A percentile compares a stretch with the other conserved stretches of the same genome.
Evolutionary conservation across 30 jellyfish, hydroid and myxozoan species (phyloP).

Genomic region (Chironex yamaguchii): DNA sequence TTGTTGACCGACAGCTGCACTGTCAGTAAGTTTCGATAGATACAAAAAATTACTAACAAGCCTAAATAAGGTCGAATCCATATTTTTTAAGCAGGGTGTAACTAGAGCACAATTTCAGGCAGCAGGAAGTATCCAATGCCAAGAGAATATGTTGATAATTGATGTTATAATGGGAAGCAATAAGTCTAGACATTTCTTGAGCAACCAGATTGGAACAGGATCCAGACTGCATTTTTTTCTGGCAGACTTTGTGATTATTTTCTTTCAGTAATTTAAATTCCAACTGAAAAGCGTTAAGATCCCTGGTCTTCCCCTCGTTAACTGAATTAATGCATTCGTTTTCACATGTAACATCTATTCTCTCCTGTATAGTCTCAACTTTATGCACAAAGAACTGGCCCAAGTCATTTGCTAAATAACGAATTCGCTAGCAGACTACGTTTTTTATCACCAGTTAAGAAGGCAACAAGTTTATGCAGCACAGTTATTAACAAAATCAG

Average conservation of each 20-base stretch:
- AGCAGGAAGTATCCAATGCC: not conserved
- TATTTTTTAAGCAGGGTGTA: conserved; percentile 31
- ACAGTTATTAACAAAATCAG: conserved; percentile 38
- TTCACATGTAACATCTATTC: conserved; percentile 42
- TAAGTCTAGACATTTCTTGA: conserved; percentile 32
- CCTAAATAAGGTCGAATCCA: conserved; percentile 15
- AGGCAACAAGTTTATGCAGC: conserved; percentile 28
- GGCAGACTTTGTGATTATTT: conserved; percentile 26
- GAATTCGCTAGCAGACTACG: conserved; percentile 37
- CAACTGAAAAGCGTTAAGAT: too few relatives aligned
- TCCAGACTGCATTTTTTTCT: conserved; percentile 31
- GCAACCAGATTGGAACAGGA: conserved; percentile 50
- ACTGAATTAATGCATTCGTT: not conserved
- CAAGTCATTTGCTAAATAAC: conserved; percentile 39
- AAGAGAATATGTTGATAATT: conserved; percentile 1
- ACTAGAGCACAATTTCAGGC: conserved; percentile 58
- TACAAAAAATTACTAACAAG: conserved; percentile 47
- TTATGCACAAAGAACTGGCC: conserved; percentile 37
- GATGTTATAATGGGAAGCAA: conserved; percentile 43
- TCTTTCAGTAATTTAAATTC: too few relatives aligned
- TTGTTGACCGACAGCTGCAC: conserved; percentile 17
- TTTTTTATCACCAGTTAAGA: conserved; percentile 35
- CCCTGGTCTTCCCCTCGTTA: too few relatives aligned
- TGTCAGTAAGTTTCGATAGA: conserved; percentile 35
- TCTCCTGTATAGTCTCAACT: conserved; percentile 31